Evolutionary conservation across 1,140 invertebrate species (phyloP).

Genomic region (Calliopsis andreniformis): DNA sequence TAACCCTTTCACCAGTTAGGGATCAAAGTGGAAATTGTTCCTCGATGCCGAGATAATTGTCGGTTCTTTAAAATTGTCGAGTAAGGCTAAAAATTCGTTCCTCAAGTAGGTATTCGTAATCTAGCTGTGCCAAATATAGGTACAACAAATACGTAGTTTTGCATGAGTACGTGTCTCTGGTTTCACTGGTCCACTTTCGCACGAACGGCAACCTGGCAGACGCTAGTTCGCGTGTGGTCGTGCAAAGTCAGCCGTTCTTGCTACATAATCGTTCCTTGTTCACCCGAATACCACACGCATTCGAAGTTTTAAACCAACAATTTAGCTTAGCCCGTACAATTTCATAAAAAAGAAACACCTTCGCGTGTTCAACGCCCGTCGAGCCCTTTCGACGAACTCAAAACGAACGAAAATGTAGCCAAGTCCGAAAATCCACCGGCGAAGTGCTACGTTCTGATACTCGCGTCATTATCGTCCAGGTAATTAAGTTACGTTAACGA

Average conservation of each 20-base stretch:
- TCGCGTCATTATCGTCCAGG: slow-evolving; percentile 5
- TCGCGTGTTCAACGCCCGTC: slow-evolving; percentile 7
- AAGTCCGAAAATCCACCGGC: neutral
- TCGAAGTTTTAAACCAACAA: neutral
- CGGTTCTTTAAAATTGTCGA: no score
- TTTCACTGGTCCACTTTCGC: slow-evolving; percentile 6
- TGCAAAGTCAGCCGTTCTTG: neutral
- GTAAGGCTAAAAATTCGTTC: no score
- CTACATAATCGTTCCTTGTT: neutral
- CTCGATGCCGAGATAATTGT: no score
- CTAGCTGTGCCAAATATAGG: no score
- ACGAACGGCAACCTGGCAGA: neutral
- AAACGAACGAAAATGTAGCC: neutral
- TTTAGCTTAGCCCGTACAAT: neutral
- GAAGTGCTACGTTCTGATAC: neutral
- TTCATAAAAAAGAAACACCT: slow-evolving; percentile 6
- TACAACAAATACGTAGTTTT: neutral
- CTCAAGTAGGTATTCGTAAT: no score
- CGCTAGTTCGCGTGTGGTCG: slow-evolving; percentile 14
- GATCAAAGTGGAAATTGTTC: slow-evolving; percentile 44
- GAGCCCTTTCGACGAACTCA: neutral
- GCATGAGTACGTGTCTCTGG: neutral
- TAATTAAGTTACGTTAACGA: slow-evolving; percentile 17
- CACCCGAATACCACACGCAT: neutral
- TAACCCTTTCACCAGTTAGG: neutral